Conservation (phyloP, 2,113 vertebrate genomes). For the Pogonocichla stellata region DNA sequence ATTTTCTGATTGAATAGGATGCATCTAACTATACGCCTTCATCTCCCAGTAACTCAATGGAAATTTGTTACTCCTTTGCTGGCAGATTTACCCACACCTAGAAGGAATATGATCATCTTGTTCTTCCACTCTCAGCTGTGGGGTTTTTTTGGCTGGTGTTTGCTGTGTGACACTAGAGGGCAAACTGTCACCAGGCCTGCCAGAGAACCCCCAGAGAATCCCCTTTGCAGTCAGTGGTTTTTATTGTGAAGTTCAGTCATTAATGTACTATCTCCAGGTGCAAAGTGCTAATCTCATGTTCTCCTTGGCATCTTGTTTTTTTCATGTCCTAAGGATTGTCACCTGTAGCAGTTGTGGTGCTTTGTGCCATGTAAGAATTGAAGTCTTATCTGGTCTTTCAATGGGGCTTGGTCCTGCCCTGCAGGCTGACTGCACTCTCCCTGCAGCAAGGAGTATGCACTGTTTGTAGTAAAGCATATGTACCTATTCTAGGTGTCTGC, state of each 20-base stretch:
- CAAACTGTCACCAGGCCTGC: neutral
- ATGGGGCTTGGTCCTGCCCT: neutral
- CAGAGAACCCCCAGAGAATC: neutral
- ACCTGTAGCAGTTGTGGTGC: neutral
- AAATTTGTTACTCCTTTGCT: neutral
- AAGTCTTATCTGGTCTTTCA: neutral
- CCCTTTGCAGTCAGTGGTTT: neutral
- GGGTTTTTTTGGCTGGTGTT: neutral
- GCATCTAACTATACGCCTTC: neutral
- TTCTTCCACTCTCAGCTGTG: neutral
- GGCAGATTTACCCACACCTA: neutral
- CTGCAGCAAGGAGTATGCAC: neutral
- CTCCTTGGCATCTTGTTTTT: neutral
- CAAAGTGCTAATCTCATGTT: neutral
- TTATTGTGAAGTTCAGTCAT: neutral
- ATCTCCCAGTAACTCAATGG: neutral
- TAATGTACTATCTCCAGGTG: neutral
- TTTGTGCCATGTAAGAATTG: neutral
- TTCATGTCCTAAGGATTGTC: neutral
- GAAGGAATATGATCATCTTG: neutral
- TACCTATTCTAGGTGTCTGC: constrained; percentile 52
- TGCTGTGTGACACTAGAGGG: neutral
- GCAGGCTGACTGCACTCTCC: neutral
- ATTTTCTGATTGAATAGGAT: neutral
- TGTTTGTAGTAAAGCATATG: neutral